Percentiles rank a stretch among this genome's conserved stretches.
Conservation (phyloP, 2,113 vertebrate species). For the Fregetta grallaria region DNA sequence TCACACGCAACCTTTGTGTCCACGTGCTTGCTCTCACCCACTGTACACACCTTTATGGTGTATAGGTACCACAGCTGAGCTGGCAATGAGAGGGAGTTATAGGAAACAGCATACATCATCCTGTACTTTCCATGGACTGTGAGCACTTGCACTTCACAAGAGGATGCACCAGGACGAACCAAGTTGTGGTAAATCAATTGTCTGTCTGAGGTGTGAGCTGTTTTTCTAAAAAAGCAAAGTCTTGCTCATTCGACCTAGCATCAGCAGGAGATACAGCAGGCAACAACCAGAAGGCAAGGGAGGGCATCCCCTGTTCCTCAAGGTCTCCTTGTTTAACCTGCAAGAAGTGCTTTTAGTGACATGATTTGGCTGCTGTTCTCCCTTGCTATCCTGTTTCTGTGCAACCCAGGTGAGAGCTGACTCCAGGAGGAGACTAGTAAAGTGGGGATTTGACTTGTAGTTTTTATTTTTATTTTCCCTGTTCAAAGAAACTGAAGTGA, state of each 20-base stretch:
- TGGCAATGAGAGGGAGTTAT: not conserved
- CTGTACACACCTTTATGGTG: rapidly evolving
- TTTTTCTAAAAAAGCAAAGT: not conserved
- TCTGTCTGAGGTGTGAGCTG: not conserved
- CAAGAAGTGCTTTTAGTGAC: not conserved
- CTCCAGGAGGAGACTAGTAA: not conserved
- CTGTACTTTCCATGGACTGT: not conserved
- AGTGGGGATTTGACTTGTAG: not conserved
- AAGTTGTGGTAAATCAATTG: not conserved
- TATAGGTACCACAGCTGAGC: not conserved
- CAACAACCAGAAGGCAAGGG: not conserved
- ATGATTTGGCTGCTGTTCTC: not conserved
- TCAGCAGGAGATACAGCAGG: not conserved
- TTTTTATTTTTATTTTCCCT: not conserved
- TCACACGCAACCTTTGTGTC: not conserved
- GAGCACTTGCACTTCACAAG: not conserved
- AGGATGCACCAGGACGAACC: not conserved
- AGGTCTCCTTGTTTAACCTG: not conserved
- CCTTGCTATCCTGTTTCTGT: not conserved
- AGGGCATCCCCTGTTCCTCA: not conserved
- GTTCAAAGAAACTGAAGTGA: not conserved
- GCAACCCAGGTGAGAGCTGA: not conserved
- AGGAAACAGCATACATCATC: not conserved
- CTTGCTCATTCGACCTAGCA: not conserved
- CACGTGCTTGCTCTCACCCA: not conserved